phyloP scores from a whole-genome alignment of 1,140 invertebrate species.

The Arion vulgaris region DNA sequence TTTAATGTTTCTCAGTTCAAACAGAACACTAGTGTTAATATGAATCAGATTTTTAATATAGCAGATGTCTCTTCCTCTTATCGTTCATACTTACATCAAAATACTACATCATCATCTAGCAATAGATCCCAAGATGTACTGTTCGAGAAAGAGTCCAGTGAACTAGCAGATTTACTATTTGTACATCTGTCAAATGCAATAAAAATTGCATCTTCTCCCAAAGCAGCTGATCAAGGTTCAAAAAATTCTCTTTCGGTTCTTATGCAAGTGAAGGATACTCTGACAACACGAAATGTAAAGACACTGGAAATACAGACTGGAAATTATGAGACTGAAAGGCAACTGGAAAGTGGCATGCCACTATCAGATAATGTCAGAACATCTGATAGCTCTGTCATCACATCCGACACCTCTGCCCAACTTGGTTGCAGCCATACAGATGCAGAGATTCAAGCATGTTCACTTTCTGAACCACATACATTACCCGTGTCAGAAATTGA shows the following conservation, averaged over 20 bases:
- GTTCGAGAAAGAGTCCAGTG: background rate
- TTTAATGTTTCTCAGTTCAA: background rate
- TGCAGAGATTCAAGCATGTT: background rate
- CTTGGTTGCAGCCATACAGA: background rate
- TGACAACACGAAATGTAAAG: background rate
- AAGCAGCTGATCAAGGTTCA: background rate
- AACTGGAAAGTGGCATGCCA: background rate
- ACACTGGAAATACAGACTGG: background rate
- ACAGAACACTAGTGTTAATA: background rate
- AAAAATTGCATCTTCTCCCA: background rate
- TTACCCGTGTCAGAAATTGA: background rate
- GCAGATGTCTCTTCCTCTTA: background rate
- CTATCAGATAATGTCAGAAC: background rate
- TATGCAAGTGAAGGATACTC: background rate
- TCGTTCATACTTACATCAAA: background rate
- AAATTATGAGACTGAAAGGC: background rate
- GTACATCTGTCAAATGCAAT: background rate
- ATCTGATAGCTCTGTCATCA: background rate
- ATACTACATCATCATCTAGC: background rate
- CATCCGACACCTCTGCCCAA: background rate
- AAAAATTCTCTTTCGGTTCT: background rate
- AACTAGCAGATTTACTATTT: background rate
- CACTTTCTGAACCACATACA: background rate
- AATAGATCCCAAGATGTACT: background rate
- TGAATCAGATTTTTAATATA: background rate